A percentile compares a stretch with the other conserved stretches of the same genome.
Evolutionary conservation across 2,888 invertebrate species (phyloP).

Genomic region (Netelia inedita): DNA sequence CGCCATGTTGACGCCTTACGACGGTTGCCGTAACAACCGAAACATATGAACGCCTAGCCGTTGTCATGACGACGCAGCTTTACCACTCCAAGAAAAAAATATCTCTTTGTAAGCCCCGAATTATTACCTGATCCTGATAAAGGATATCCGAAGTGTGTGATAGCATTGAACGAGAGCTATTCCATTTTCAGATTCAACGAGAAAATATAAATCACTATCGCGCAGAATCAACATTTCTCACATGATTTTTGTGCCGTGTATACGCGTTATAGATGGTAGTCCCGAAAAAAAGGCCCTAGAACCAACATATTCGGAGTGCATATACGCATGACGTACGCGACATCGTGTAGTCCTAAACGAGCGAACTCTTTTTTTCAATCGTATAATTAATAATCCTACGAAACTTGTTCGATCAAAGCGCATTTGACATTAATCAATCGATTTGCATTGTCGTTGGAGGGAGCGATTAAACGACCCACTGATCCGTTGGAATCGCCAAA

Average conservation of each 20-base stretch:
- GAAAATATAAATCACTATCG: not conserved
- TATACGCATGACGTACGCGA: slow-evolving; percentile 77
- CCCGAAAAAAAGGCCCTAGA: slow-evolving; percentile 69
- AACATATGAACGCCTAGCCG: slow-evolving; percentile 63
- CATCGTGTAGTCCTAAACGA: slow-evolving; percentile 77
- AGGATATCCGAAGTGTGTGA: not conserved
- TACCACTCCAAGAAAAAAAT: slow-evolving; percentile 46
- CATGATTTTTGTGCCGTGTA: not conserved
- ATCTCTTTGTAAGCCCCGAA: not conserved
- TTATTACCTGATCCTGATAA: slow-evolving; percentile 4
- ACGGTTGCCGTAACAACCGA: not conserved
- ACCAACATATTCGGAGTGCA: slow-evolving; percentile 62
- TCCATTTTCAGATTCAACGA: not conserved
- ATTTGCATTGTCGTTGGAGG: slow-evolving; percentile 1
- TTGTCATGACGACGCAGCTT: slow-evolving; percentile 76
- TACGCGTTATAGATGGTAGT: not conserved
- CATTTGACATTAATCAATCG: not conserved
- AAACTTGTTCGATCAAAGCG: not conserved
- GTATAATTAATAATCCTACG: slow-evolving; percentile 26
- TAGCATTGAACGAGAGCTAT: not conserved
- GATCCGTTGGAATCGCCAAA: slow-evolving; percentile 20
- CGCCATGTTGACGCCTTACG: slow-evolving; percentile 9
- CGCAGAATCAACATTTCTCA: not conserved
- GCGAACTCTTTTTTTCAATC: slow-evolving; percentile 71
- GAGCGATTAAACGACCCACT: slow-evolving; percentile 2